A percentile compares a stretch with the other conserved stretches of the same genome.
phyloP scores from a whole-genome alignment of 2,888 invertebrate species.

The Allacma fusca region DNA sequence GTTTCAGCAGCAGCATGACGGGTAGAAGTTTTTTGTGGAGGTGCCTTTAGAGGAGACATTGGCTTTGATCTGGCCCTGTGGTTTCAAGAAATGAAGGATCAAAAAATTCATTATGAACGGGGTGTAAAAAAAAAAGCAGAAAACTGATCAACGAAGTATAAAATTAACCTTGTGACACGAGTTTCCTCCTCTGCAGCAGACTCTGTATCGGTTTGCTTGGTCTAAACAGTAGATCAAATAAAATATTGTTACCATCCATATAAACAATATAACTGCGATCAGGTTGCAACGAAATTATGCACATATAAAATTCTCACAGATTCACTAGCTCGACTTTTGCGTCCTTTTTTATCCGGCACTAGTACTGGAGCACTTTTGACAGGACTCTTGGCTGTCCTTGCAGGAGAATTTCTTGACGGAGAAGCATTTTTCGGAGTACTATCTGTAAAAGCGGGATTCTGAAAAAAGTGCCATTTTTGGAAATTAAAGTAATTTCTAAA shows the following conservation, averaged over 20 bases:
- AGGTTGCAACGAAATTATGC: not conserved
- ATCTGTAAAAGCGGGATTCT: slow-evolving; percentile 22
- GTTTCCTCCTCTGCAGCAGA: slow-evolving; percentile 25
- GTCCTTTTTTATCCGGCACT: slow-evolving; percentile 18
- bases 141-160: not conserved
- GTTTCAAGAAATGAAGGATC: not conserved
- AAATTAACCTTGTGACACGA: slow-evolving; percentile 15
- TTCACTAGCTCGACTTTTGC: slow-evolving; percentile 33
- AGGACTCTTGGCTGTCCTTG: slow-evolving; percentile 16
- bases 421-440: slow-evolving; percentile 10
- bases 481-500: not conserved
- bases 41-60: slow-evolving; percentile 20
- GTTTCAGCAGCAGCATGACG: not conserved
- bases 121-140: too few species aligned
- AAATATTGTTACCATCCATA: slow-evolving; percentile 5
- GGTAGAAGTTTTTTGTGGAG: not conserved
- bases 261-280: too few species aligned
- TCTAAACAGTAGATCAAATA: not conserved
- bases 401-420: slow-evolving; percentile 24
- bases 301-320: not conserved
- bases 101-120: too few species aligned
- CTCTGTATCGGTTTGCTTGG: not conserved
- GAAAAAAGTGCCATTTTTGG: not conserved
- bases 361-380: not conserved
- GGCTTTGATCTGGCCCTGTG: slow-evolving; percentile 34